phyloP scores from a whole-genome alignment of 2,797 vertebrate genomes.

The Iguana delicatissima region DNA sequence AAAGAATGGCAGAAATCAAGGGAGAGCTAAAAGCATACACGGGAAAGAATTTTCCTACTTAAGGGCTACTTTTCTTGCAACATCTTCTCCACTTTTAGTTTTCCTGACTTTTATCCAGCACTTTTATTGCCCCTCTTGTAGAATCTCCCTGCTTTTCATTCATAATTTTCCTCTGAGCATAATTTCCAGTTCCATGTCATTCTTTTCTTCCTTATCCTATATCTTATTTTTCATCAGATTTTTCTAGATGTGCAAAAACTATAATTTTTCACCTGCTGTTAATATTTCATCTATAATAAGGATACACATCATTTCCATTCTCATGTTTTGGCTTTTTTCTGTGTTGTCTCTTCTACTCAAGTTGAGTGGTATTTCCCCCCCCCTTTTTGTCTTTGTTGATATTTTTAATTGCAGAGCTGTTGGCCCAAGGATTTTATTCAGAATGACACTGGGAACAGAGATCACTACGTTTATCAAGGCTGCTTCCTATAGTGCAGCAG shows the following conservation, averaged over 20 bases:
- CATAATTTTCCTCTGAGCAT: background rate
- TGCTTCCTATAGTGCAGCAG: slow-evolving; percentile 73
- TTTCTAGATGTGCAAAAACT: background rate
- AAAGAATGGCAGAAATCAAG: background rate
- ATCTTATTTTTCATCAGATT: background rate
- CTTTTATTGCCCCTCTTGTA: background rate
- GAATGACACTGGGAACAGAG: slow-evolving; percentile 86
- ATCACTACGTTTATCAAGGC: slow-evolving; percentile 67
- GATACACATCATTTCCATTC: background rate
- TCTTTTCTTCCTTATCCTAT: no score
- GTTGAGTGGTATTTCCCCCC: no score
- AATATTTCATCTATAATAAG: background rate
- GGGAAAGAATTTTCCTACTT: background rate
- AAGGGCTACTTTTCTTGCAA: background rate
- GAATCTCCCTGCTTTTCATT: background rate
- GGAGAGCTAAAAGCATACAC: background rate
- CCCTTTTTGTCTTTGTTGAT: slow-evolving; percentile 13
- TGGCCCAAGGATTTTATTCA: slow-evolving; percentile 73
- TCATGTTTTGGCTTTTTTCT: background rate
- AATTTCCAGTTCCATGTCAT: background rate
- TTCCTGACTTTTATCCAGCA: background rate
- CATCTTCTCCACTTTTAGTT: background rate
- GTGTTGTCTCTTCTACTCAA: background rate
- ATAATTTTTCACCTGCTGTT: background rate
- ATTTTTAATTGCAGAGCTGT: slow-evolving; percentile 74